phyloP scores from a whole-genome alignment of 2,888 invertebrate species.

The Lordiphosa fenestrarum region DNA sequence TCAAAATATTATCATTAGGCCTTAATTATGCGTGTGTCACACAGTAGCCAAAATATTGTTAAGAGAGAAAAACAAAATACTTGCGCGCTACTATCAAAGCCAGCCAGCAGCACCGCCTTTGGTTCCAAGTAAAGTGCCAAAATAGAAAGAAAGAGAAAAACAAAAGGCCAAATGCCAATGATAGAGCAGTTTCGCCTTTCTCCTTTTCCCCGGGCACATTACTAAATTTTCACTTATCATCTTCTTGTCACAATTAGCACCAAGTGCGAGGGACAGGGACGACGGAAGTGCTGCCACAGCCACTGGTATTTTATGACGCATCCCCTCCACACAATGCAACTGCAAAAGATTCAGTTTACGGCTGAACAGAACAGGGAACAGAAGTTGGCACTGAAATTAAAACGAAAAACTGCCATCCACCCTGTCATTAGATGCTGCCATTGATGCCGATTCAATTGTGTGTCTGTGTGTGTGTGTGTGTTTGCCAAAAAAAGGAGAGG shows the following conservation, averaged over 20 bases:
- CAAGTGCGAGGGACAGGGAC: conserved; percentile 17
- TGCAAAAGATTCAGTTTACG: conserved; percentile 28
- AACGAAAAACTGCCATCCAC: conserved; percentile 61
- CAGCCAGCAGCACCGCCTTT: conserved; percentile 24
- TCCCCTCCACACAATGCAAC: conserved; percentile 46
- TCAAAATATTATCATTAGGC: conserved; percentile 63
- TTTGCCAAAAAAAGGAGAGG: conserved; percentile 5
- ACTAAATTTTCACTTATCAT: conserved; percentile 26
- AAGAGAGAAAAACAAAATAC: conserved; percentile 2
- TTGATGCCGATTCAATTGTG: conserved; percentile 57
- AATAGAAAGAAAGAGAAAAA: conserved; percentile 38
- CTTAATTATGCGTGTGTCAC: conserved; percentile 53
- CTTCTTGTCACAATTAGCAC: conserved; percentile 20
- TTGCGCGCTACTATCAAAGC: conserved; percentile 30
- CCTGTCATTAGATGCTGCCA: conserved; percentile 64
- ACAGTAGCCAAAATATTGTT: conserved; percentile 54
- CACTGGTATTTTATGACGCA: conserved; percentile 57
- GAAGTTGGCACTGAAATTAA: conserved; percentile 40
- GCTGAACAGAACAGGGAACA: conserved; percentile 21
- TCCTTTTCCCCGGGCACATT: conserved; percentile 10
- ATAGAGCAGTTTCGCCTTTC: conserved; percentile 40
- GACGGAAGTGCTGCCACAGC: conserved; percentile 30
- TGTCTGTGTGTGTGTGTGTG: neutral
- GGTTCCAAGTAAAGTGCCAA: conserved; percentile 45
- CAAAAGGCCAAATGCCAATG: conserved; percentile 35